Evolutionary conservation across 1,140 invertebrate genomes (phyloP).

Genomic region (Hyles vespertilio): DNA sequence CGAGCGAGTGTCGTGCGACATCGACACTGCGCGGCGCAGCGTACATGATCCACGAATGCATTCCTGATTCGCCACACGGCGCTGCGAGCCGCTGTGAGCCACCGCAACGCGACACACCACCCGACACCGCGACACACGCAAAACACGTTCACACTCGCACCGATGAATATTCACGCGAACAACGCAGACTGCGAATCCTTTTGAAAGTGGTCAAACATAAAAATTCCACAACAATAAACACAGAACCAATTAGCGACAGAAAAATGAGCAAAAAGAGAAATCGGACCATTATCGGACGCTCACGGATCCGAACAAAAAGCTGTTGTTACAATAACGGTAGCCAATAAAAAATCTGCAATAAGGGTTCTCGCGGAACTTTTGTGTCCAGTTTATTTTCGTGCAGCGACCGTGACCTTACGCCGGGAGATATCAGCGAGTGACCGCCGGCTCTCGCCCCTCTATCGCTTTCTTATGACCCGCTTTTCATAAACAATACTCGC

Average conservation of each 20-base stretch:
- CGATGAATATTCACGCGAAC: constrained; percentile 33
- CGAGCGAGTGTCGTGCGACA: constrained; percentile 22
- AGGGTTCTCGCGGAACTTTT: constrained; percentile 29
- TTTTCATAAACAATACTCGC: constrained; percentile 72
- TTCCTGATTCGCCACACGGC: constrained; percentile 53
- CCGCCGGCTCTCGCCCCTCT: constrained; percentile 43
- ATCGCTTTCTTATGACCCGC: constrained; percentile 72
- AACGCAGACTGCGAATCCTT: constrained; percentile 22
- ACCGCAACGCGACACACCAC: not conserved
- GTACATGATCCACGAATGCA: constrained; percentile 54
- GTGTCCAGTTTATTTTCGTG: constrained; percentile 33
- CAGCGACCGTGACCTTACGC: constrained; percentile 65
- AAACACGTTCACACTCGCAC: constrained; percentile 24
- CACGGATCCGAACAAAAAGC: constrained; percentile 34
- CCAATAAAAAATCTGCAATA: constrained; percentile 26
- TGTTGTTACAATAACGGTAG: constrained; percentile 39
- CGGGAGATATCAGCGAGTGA: constrained; percentile 58
- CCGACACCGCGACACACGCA: not conserved
- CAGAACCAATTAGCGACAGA: constrained; percentile 30
- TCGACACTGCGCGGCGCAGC: constrained; percentile 22
- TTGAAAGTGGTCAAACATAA: constrained; percentile 26
- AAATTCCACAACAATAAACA: constrained; percentile 25
- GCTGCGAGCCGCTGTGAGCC: constrained; percentile 11
- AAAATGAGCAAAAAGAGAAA: constrained; percentile 44
- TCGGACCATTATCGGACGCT: constrained; percentile 28